phyloP scores from a whole-genome alignment of 1,140 invertebrate genomes.

The Asbolus verrucosus region DNA sequence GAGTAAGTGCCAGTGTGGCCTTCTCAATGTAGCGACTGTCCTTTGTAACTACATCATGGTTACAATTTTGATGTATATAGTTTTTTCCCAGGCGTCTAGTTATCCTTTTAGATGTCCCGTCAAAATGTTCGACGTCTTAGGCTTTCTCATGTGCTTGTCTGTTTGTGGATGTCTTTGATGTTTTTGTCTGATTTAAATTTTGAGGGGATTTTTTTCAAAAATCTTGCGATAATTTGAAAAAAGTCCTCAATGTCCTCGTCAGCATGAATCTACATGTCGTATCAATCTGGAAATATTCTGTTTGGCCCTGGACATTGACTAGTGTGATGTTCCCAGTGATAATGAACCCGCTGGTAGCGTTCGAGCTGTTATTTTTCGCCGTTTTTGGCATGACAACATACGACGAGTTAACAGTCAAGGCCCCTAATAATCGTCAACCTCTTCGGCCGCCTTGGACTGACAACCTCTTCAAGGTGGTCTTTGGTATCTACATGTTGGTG shows the following conservation, averaged over 20 bases:
- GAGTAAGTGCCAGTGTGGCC: slow-evolving; percentile 66
- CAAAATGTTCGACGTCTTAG: slow-evolving; percentile 11
- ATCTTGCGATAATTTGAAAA: neutral
- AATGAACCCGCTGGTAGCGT: slow-evolving; percentile 89
- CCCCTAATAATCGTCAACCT: slow-evolving; percentile 59
- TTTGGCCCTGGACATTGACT: slow-evolving; percentile 8
- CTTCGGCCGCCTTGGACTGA: slow-evolving; percentile 80
- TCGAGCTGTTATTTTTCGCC: slow-evolving; percentile 98
- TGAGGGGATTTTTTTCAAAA: slow-evolving; percentile 17
- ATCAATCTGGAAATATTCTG: slow-evolving; percentile 6
- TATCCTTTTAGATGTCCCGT: slow-evolving; percentile 33
- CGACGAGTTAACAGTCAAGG: slow-evolving; percentile 78
- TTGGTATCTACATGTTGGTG: slow-evolving; percentile 97
- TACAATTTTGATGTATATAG: neutral
- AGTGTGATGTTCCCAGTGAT: slow-evolving; percentile 73
- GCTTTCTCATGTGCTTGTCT: slow-evolving; percentile 37
- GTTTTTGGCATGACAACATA: slow-evolving; percentile 96
- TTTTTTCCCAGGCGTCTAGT: slow-evolving; percentile 26
- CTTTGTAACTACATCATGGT: slow-evolving; percentile 18
- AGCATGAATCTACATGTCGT: neutral
- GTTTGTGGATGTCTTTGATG: slow-evolving; percentile 44
- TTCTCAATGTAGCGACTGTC: slow-evolving; percentile 11
- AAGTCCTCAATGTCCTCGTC: slow-evolving; percentile 21
- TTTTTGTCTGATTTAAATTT: neutral
- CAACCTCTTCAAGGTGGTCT: slow-evolving; percentile 86